phyloP scores from a whole-genome alignment of 2,113 vertebrate species.

The Aphelocoma coerulescens region DNA sequence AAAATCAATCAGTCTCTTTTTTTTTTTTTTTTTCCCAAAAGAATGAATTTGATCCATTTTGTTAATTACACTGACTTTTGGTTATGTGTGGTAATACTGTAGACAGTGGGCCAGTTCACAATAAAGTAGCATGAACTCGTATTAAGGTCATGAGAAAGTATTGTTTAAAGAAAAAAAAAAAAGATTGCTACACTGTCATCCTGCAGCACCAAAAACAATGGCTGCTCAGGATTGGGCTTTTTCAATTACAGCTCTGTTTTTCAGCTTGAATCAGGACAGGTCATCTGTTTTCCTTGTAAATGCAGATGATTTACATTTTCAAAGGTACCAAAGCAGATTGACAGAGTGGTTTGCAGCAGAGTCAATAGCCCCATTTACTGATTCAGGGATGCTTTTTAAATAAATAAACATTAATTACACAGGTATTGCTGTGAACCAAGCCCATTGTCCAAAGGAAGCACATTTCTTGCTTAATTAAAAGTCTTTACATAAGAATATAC shows the following conservation, averaged over 20 bases:
- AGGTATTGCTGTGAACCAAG: constrained; percentile 46
- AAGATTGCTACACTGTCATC: neutral
- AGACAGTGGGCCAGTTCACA: constrained; percentile 35
- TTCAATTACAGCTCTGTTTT: neutral
- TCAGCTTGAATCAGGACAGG: neutral
- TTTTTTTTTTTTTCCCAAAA: neutral
- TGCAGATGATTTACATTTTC: neutral
- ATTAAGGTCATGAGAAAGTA: neutral
- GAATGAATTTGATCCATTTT: neutral
- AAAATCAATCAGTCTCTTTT: neutral
- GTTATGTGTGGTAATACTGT: neutral
- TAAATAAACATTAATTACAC: neutral
- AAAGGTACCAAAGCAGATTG: neutral
- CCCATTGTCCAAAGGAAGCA: constrained; percentile 33
- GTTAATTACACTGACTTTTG: neutral
- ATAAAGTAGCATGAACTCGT: neutral
- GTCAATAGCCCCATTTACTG: neutral
- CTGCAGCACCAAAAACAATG: neutral
- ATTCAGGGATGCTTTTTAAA: neutral
- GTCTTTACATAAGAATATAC: neutral
- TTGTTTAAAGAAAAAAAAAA: neutral
- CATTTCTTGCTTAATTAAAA: constrained; percentile 22
- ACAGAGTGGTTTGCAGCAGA: neutral
- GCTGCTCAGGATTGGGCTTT: neutral
- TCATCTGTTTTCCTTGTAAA: neutral